Evolutionary conservation across 2,113 vertebrate species (phyloP).

Genomic region (Pontoporia blainvillei): DNA sequence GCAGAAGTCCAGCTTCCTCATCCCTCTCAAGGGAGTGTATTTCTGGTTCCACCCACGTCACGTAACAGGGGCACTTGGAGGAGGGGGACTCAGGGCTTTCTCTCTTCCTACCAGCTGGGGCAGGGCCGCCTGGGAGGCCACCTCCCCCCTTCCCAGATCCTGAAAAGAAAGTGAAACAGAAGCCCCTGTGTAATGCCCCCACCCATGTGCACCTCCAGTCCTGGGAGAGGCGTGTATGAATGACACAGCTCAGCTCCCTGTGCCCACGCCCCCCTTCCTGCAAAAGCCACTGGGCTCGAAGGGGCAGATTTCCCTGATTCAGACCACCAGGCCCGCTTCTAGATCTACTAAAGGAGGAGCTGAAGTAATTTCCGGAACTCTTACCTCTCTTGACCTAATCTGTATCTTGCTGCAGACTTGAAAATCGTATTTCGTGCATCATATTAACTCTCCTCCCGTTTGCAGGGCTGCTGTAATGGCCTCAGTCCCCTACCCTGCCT

Average conservation of each 20-base stretch:
- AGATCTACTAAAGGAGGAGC: not conserved
- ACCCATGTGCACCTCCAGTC: not conserved
- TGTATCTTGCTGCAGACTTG: not conserved
- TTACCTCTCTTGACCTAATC: not conserved
- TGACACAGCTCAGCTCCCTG: not conserved
- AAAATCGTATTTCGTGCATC: not conserved
- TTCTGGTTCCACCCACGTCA: fast-evolving
- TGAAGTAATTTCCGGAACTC: not conserved
- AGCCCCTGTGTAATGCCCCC: not conserved
- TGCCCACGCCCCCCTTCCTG: not conserved
- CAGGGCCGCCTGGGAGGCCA: not conserved
- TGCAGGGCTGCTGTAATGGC: not conserved
- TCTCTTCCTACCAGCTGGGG: not conserved
- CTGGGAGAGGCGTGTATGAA: fast-evolving
- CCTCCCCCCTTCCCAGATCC: not conserved
- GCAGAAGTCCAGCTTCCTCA: not conserved
- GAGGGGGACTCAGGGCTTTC: not conserved
- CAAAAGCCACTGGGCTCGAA: too few species aligned
- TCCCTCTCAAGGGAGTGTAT: not conserved
- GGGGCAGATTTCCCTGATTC: not conserved
- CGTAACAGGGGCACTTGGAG: not conserved
- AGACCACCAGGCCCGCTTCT: not conserved
- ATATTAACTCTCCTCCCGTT: not conserved
- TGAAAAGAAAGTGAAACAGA: not conserved
- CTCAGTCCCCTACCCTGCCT: not conserved